Percentiles rank a stretch among this genome's conserved stretches.
Evolutionary conservation across 23 tunicate genomes (phyloP).

Genomic region (Pegea sp.): DNA sequence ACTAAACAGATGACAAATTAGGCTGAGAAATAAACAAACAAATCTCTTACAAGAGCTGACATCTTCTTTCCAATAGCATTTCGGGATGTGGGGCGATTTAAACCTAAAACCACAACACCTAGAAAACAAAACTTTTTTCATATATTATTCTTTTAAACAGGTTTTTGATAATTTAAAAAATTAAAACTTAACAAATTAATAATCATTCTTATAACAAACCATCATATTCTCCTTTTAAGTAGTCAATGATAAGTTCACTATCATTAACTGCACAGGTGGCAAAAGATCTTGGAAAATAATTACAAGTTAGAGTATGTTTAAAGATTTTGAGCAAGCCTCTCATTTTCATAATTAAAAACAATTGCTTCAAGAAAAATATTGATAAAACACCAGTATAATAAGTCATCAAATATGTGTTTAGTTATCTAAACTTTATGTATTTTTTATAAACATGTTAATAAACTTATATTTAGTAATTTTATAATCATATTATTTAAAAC

Average conservation of each 20-base stretch:
- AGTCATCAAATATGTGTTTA: no score
- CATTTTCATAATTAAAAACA: no score
- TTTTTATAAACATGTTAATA: no score
- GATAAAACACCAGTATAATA: no score
- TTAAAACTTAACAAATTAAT: not conserved
- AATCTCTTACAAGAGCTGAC: conserved; percentile 9
- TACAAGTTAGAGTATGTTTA: no score
- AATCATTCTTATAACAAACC: not conserved
- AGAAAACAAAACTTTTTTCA: not conserved
- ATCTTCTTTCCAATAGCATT: conserved; percentile 70
- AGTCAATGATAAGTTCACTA: conserved; percentile 18
- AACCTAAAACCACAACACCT: conserved; percentile 71
- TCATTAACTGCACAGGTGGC: no score
- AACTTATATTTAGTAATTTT: no score
- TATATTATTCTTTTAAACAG: not conserved
- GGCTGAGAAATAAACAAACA: not conserved
- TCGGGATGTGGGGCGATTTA: conserved; percentile 73
- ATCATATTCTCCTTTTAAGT: conserved; percentile 26
- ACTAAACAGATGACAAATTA: not conserved
- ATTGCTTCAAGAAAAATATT: no score
- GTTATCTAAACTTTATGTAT: no score
- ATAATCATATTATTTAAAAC: no score
- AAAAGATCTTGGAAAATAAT: no score
- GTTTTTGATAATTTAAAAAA: not conserved
- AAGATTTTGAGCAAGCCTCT: no score